These are phyloP conservation scores for Geotrupes spiniger DNA, from an alignment of 2,888 invertebrate genomes.

Conservation along the genomic window DNA sequence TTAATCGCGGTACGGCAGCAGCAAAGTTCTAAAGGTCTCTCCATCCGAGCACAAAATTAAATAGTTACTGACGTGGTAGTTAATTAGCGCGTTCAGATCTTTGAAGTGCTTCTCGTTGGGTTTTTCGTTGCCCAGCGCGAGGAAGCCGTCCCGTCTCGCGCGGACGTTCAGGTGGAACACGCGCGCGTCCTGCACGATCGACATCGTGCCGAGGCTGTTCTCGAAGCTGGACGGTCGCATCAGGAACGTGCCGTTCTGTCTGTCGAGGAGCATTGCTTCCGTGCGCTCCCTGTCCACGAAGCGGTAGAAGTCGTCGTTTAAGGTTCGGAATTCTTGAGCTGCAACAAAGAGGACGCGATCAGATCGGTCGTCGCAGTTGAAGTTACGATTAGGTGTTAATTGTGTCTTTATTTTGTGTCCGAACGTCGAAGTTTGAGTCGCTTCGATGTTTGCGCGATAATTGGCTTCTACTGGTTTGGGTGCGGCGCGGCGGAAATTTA, in stretches of 20 bases:
- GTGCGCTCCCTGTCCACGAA: constrained; percentile 55
- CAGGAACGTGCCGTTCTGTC: constrained; percentile 60
- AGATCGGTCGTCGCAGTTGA: neutral
- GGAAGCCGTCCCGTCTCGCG: constrained; percentile 52
- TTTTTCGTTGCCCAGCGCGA: constrained; percentile 58
- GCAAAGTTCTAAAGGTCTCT: constrained; percentile 53
- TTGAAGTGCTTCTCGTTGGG: constrained; percentile 55
- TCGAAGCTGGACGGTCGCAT: constrained; percentile 56
- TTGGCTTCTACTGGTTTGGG: too few relatives aligned
- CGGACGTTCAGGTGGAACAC: constrained; percentile 61
- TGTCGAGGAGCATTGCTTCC: constrained; percentile 54
- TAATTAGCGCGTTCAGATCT: constrained; percentile 54
- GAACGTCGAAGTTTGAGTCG: constrained; percentile 8
- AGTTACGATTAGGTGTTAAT: neutral
- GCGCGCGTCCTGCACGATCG: constrained; percentile 53
- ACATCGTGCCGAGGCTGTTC: constrained; percentile 51
- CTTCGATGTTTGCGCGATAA: constrained; percentile 1
- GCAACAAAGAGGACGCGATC: constrained; percentile 17
- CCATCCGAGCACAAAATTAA: constrained; percentile 56
- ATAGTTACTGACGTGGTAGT: constrained; percentile 56
- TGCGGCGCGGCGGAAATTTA: too few relatives aligned
- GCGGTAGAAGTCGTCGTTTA: constrained; percentile 55
- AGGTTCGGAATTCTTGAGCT: constrained; percentile 22
- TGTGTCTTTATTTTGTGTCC: constrained; percentile 10
- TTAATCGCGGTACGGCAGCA: constrained; percentile 44